Base-by-base conservation (phyloP, 2,113 vertebrate species). In the Lasiurus borealis region DNA sequence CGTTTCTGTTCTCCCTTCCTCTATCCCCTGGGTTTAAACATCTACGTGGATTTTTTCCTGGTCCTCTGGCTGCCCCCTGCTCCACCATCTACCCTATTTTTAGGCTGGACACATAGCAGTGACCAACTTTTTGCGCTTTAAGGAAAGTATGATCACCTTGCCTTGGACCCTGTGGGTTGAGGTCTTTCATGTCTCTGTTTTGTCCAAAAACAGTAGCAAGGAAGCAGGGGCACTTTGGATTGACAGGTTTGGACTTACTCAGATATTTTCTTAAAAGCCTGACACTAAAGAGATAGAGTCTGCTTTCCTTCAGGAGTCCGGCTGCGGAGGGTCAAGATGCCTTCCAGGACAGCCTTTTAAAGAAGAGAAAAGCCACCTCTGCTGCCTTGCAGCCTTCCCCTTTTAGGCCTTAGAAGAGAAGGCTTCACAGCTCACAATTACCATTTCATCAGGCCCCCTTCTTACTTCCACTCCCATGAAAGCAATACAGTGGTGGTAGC, bases 271-370 rank as follows among this genome's bases (percentile, higher is more conserved):
- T 75, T 69, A 92, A 95, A 94, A 92, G 87, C 84, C 95, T 97
- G 81, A 27, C 89, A 64, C 93, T 97, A 97, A 98, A 98, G 95
- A 97, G 96, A 94, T 96, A 95, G 72, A 98, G 96, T 81, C 16
- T 19, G 44, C 95, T 94, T 96, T 71, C 95, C 95, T 97, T 85
- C 76, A 64, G 40, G 95, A 85, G 54, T 75, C n/a, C 85, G 94
- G 92, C 6, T 0, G 76, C 23, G n/a, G 87, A 81, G 95, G 25
- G 92, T 97, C 59, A 50, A 73, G 0, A 0, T 93, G 62, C 83
- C 85, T 97, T 95, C 0, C n/a, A 95, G 77, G 4, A 29, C n/a
- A 95, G 77, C 44, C 85, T 95, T 92, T n/a, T 31, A 46, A 81
- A 88, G 87, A 77, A 88, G 36, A 0, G 77, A 83, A 89, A 87